These are phyloP conservation scores for Prionace glauca DNA, from an alignment of 2,797 vertebrate species.

Conservation along the genomic window DNA sequence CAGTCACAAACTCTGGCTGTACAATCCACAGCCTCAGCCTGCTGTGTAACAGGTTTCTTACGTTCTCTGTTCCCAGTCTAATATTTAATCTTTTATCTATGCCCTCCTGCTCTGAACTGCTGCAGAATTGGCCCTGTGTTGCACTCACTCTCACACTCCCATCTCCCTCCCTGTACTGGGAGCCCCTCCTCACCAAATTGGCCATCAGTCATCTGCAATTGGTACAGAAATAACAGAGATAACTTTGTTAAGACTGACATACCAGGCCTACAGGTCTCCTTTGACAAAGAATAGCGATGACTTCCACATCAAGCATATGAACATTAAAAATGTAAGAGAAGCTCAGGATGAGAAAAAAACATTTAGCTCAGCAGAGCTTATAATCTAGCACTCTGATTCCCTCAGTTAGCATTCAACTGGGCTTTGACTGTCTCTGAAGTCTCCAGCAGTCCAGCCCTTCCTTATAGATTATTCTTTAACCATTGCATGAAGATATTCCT, in stretches of 20 bases:
- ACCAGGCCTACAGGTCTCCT: neutral
- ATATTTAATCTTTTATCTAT: neutral
- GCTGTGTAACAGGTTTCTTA: neutral
- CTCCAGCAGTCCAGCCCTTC: neutral
- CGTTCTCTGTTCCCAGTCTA: neutral
- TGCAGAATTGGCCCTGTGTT: neutral
- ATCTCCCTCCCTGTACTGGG: neutral
- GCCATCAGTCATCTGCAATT: neutral
- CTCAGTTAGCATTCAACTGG: neutral
- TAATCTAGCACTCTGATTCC: neutral
- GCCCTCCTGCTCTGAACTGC: neutral
- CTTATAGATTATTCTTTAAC: neutral
- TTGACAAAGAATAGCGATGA: neutral
- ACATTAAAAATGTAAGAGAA: neutral
- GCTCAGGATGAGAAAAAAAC: neutral
- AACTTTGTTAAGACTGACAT: neutral
- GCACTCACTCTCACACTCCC: neutral
- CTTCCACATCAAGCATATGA: neutral
- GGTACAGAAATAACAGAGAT: neutral
- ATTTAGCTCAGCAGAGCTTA: neutral
- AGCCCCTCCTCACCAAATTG: neutral
- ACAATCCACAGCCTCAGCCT: neutral
- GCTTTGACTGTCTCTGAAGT: neutral
- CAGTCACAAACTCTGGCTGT: neutral
- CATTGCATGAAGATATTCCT: neutral